Percentiles rank a stretch among this genome's conserved stretches.
phyloP scores from a whole-genome alignment of 2,797 vertebrate species.

The Xiphorhynchus erythropygius region DNA sequence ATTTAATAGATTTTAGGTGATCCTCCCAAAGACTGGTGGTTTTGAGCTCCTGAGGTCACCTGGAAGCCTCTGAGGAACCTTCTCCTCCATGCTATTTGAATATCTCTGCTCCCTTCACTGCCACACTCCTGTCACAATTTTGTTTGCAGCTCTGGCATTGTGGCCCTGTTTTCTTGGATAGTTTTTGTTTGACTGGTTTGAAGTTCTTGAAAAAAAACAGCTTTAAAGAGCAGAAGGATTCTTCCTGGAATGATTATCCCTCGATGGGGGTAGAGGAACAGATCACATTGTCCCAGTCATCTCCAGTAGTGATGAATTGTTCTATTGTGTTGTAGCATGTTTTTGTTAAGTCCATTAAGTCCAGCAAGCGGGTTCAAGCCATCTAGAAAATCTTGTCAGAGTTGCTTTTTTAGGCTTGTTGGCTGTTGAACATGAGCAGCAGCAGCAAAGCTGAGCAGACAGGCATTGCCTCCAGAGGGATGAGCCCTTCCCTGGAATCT shows the following conservation, averaged over 20 bases:
- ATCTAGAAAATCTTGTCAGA: not conserved
- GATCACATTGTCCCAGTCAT: not conserved
- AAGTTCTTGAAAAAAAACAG: not conserved
- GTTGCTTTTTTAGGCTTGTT: not conserved
- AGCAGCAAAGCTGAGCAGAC: not conserved
- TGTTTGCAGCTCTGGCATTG: not conserved
- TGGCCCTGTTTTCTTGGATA: not conserved
- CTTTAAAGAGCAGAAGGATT: not conserved
- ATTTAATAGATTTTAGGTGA: not conserved
- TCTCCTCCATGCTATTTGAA: not conserved
- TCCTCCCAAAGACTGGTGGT: not conserved
- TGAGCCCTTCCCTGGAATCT: not conserved
- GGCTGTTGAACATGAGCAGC: not conserved
- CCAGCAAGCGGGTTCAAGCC: not conserved
- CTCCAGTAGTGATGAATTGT: not conserved
- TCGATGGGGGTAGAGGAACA: not conserved
- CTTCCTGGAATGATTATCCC: not conserved
- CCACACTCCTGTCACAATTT: not conserved
- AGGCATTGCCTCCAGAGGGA: not conserved
- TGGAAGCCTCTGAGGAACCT: not conserved
- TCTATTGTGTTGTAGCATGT: not conserved
- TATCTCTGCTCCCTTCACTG: not conserved
- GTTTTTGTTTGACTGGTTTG: not conserved
- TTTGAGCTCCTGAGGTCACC: not conserved
- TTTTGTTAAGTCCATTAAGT: not conserved